A percentile compares a stretch with the other conserved stretches of the same genome.
Evolutionary conservation across 1,140 invertebrate species (phyloP).

Genomic region (Pachyrhynchus sulphureomaculatus): DNA sequence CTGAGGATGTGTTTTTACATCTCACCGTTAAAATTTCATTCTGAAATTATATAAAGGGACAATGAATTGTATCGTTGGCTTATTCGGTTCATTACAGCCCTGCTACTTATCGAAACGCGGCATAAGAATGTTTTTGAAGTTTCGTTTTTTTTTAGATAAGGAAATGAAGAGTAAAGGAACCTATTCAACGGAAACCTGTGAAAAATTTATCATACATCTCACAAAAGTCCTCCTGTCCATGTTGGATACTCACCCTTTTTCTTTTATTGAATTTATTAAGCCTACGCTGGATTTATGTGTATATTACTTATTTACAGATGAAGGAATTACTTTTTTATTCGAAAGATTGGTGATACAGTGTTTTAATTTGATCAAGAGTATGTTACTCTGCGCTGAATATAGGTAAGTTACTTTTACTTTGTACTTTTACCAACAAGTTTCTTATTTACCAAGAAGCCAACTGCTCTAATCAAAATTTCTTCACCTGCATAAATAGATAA

Average conservation of each 20-base stretch:
- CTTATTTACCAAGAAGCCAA: no score
- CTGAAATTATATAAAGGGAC: no score
- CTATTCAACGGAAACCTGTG: slow-evolving; percentile 64
- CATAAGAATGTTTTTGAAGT: slow-evolving; percentile 38
- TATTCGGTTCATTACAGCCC: no score
- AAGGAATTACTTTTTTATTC: slow-evolving; percentile 72
- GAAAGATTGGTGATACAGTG: slow-evolving; percentile 86
- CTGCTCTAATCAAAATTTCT: no score
- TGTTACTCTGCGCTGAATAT: slow-evolving; percentile 76
- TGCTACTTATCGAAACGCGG: slow-evolving; percentile 57
- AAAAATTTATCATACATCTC: slow-evolving; percentile 79
- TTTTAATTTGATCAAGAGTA: slow-evolving; percentile 84
- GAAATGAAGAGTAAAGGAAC: slow-evolving; percentile 61
- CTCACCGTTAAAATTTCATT: no score
- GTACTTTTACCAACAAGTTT: not conserved
- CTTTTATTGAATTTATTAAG: slow-evolving; percentile 77
- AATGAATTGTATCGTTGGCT: no score
- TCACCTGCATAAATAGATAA: not conserved
- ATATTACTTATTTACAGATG: slow-evolving; percentile 83
- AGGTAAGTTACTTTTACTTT: slow-evolving; percentile 10
- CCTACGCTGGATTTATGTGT: slow-evolving; percentile 78
- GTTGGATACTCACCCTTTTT: slow-evolving; percentile 73
- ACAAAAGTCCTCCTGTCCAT: slow-evolving; percentile 77
- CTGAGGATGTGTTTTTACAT: no score
- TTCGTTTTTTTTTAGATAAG: slow-evolving; percentile 44